Conservation (phyloP, 1,140 invertebrate species). For the Micrasema longulum region DNA sequence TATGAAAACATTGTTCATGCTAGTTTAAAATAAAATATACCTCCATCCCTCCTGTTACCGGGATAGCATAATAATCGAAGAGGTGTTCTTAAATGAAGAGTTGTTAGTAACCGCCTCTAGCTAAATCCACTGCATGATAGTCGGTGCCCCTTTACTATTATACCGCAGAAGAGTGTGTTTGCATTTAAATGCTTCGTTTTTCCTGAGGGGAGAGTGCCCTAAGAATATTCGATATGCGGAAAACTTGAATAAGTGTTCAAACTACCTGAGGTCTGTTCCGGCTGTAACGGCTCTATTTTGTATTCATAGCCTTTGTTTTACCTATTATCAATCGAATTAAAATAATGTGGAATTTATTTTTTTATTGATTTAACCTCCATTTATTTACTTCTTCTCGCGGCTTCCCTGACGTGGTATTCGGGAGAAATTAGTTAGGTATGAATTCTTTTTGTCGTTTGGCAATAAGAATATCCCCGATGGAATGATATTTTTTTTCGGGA, state of each 20-base stretch:
- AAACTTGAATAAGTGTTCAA: slow-evolving; percentile 20
- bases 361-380: too few species aligned
- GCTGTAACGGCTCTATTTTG: neutral
- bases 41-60: neutral
- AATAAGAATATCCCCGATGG: too few species aligned
- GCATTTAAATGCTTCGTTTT: slow-evolving; percentile 46
- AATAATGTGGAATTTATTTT: too few species aligned
- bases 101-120: slow-evolving; percentile 6
- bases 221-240: slow-evolving; percentile 22
- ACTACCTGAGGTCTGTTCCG: neutral
- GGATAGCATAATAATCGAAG: slow-evolving; percentile 29
- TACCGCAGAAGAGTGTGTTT: slow-evolving; percentile 39
- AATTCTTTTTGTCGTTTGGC: too few species aligned
- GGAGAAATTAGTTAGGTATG: too few species aligned
- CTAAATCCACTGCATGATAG: slow-evolving; percentile 41
- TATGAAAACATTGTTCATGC: too few species aligned
- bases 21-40: too few species aligned
- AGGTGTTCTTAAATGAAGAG: slow-evolving; percentile 25
- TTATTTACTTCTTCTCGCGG: too few species aligned
- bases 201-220: slow-evolving; percentile 13
- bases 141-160: slow-evolving; percentile 38
- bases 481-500: too few species aligned
- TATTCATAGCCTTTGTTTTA: too few species aligned
- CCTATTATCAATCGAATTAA: too few species aligned
- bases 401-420: too few species aligned